Percentiles rank a stretch among this genome's conserved stretches.
Evolutionary conservation across 2,113 vertebrate genomes (phyloP).

Genomic region (Hippocampus comes): DNA sequence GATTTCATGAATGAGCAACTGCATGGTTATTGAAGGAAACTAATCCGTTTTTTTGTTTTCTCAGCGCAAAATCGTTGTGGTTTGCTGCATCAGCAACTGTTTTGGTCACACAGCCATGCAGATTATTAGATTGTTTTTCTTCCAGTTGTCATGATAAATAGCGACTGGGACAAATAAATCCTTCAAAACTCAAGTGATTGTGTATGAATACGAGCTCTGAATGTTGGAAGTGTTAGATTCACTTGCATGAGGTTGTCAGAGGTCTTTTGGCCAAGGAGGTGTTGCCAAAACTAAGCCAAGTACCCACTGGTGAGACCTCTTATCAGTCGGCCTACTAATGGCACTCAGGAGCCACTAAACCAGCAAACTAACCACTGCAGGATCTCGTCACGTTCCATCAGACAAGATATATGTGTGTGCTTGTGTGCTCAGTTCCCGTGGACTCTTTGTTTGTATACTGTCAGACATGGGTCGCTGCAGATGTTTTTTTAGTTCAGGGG

Average conservation of each 20-base stretch:
- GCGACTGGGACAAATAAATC: constrained; percentile 33
- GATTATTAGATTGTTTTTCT: constrained; percentile 7
- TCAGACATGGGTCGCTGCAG: constrained; percentile 65
- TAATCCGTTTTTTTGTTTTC: constrained; percentile 46
- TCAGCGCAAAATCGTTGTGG: constrained; percentile 30
- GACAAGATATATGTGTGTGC: constrained; percentile 33
- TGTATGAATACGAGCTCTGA: neutral
- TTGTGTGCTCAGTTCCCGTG: constrained; percentile 32
- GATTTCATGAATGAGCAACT: constrained; percentile 25
- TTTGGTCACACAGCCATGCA: constrained; percentile 24
- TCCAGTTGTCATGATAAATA: constrained; percentile 37
- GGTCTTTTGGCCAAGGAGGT: constrained; percentile 11
- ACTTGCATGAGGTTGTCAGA: constrained; percentile 13
- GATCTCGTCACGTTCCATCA: constrained; percentile 50
- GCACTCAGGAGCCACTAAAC: constrained; percentile 62
- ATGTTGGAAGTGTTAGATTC: constrained; percentile 18
- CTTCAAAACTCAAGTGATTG: neutral
- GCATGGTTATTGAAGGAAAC: constrained; percentile 7
- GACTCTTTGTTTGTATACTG: constrained; percentile 64
- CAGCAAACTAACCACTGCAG: constrained; percentile 56
- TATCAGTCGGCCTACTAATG: constrained; percentile 47
- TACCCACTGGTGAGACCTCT: constrained; percentile 25
- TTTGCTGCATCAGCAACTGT: constrained; percentile 47
- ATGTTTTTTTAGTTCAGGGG: constrained; percentile 59
- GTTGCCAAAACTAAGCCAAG: constrained; percentile 36